phyloP scores from a whole-genome alignment of 2,797 vertebrate genomes.

The Taeniopygia guttata region DNA sequence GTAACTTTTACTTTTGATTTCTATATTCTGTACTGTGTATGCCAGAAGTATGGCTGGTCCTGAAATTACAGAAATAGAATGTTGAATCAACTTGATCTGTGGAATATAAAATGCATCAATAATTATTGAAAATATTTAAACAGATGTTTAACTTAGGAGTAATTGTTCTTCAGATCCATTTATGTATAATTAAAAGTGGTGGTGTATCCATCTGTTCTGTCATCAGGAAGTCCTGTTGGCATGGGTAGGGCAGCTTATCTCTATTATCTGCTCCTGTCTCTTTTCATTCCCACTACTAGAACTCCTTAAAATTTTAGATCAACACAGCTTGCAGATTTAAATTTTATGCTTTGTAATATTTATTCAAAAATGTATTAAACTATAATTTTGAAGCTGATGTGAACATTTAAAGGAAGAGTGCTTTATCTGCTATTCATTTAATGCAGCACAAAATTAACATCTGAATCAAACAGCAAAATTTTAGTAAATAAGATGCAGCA shows the following conservation, averaged over 20 bases:
- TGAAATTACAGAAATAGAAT: not conserved
- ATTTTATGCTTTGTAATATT: constrained; percentile 53
- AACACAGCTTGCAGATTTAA: constrained; percentile 31
- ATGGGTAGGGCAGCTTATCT: not conserved
- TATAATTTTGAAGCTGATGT: constrained; percentile 23
- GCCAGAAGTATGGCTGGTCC: not conserved
- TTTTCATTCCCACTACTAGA: not conserved
- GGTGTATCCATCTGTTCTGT: not conserved
- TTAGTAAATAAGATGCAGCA: constrained; percentile 33
- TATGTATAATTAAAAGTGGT: not conserved
- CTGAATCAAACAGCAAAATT: constrained; percentile 33
- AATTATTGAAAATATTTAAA: not conserved
- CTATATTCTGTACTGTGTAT: not conserved
- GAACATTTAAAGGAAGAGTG: constrained; percentile 8
- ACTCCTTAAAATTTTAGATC: constrained; percentile 11
- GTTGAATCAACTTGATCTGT: not conserved
- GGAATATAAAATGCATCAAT: not conserved
- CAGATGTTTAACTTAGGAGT: not conserved
- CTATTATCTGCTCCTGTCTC: not conserved
- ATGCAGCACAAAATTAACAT: constrained; percentile 36
- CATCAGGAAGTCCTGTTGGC: not conserved
- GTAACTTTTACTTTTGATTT: not conserved
- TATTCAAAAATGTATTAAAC: constrained; percentile 37
- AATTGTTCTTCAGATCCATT: not conserved
- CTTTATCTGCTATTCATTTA: constrained; percentile 25